Evolutionary conservation across 2,113 vertebrate species (phyloP).

Genomic region (Bombycilla garrulus): DNA sequence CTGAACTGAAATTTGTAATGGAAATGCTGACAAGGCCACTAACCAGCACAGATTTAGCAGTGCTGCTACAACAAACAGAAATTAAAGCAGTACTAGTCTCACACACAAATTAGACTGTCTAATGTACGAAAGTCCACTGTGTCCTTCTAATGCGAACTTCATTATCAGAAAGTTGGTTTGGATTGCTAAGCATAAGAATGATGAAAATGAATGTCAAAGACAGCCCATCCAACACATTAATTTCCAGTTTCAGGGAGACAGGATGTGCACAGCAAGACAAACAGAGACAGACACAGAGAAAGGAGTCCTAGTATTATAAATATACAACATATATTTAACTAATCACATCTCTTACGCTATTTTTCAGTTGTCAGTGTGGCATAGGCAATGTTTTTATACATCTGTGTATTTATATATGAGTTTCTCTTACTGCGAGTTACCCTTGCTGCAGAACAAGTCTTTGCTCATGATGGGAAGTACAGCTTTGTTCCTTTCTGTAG

Average conservation of each 20-base stretch:
- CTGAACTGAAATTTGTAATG: neutral
- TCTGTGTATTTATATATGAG: neutral
- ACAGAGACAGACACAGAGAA: neutral
- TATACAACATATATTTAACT: neutral
- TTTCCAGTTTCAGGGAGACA: constrained; percentile 5
- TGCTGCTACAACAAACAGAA: neutral
- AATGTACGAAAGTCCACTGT: neutral
- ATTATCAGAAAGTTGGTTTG: constrained; percentile 34
- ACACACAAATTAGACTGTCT: neutral
- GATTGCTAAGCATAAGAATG: neutral
- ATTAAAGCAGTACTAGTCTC: neutral
- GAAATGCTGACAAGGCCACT: neutral
- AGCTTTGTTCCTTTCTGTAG: neutral
- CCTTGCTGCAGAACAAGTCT: neutral
- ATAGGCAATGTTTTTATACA: neutral
- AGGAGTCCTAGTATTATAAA: neutral
- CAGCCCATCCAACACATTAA: neutral
- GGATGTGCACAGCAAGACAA: neutral
- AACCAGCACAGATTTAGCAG: neutral
- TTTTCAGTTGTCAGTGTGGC: neutral
- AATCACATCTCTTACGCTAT: neutral
- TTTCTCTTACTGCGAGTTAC: neutral
- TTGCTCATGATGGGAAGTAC: neutral
- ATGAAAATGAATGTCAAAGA: constrained; percentile 52
- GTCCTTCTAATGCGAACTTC: constrained; percentile 21